Base-by-base conservation (phyloP, 1,140 invertebrate genomes). In the Drosophila tani region DNA sequence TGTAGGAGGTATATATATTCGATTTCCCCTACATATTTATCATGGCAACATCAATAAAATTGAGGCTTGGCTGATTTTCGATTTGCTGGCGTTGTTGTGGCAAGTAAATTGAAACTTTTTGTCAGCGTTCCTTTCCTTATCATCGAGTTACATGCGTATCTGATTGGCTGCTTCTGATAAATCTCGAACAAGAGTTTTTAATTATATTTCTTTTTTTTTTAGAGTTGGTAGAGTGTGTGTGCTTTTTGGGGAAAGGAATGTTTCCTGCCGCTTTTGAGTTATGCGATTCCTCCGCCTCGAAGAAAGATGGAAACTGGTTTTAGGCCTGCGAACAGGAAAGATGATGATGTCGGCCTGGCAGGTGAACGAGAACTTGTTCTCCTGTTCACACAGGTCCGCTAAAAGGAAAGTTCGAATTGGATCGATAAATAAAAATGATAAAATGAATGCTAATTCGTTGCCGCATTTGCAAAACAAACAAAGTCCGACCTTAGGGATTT, bases 41-140 rank as follows among this genome's bases (percentile, higher is more conserved):
- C 79, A 56, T 75, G 63, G 65, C 75, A 79, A 75, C 75, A 80
- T 87, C 75, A 76, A 86, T 86, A 87, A 79, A 86, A 66, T 76
- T 49, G 32, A 67, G 83, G 75, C 67, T 81, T 78, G 82, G 70
- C 69, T 24, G 49, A 21, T 47, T 38, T 69, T 70, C 40, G 64
- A 59, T 58, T 65, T 57, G 43, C 63, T 47, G 41, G 14, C 62
- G 76, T 45, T 29, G 27, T 29, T 32, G 29, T 66, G 58, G 45
- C 50, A 46, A 82, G 73, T 56, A 66, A 68, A 73, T 67, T 76
- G 75, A 76, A 77, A 71, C 56, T 73, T 73, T 43, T 57, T 56
- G 32, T 40, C 47, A 29, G 14, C 40, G 45, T 82, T 65, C 79
- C 27, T 75, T 69, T 69, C 60, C 64, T 63, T 63, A 71, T 78